A percentile compares a stretch with the other conserved stretches of the same genome.
Evolutionary conservation across 2,888 invertebrate genomes (phyloP).

Genomic region (Hirtodrosophila histrioides): DNA sequence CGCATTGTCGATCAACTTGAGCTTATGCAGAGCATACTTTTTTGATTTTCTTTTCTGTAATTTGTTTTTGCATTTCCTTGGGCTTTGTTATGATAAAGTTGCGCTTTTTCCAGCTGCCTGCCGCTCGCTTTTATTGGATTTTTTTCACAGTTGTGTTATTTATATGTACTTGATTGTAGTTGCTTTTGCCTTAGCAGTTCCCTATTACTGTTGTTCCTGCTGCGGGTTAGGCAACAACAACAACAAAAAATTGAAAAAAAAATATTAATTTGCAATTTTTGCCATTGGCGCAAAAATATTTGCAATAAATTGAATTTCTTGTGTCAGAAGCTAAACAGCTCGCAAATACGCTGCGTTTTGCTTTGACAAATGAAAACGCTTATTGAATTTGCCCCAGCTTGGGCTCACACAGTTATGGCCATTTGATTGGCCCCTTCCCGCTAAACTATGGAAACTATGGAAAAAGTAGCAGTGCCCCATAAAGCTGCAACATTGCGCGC

Average conservation of each 20-base stretch:
- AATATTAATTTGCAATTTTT: constrained; percentile 63
- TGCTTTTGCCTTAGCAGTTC: constrained; percentile 25
- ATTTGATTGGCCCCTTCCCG: constrained; percentile 40
- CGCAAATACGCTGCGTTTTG: constrained; percentile 26
- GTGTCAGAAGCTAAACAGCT: constrained; percentile 20
- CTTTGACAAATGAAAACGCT: constrained; percentile 61
- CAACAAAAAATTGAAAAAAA: constrained; percentile 23
- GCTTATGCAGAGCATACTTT: neutral
- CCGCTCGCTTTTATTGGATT: constrained; percentile 49
- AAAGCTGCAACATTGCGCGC: constrained; percentile 32
- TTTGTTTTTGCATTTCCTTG: constrained; percentile 15
- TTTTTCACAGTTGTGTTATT: constrained; percentile 51
- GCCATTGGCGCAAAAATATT: constrained; percentile 68
- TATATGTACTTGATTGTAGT: constrained; percentile 30
- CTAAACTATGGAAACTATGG: constrained; percentile 1
- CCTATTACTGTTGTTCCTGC: constrained; percentile 3
- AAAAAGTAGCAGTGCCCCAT: constrained; percentile 1
- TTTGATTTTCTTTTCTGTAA: constrained; percentile 9
- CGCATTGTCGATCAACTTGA: constrained; percentile 6
- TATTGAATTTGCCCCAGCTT: constrained; percentile 48
- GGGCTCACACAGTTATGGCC: constrained; percentile 10
- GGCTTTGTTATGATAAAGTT: constrained; percentile 58
- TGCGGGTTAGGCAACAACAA: constrained; percentile 18
- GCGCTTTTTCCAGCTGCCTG: constrained; percentile 35
- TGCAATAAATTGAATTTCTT: constrained; percentile 63